These are phyloP conservation scores for Drosophila orosa DNA, from an alignment of 1,140 invertebrate genomes.

Conservation along the genomic window DNA sequence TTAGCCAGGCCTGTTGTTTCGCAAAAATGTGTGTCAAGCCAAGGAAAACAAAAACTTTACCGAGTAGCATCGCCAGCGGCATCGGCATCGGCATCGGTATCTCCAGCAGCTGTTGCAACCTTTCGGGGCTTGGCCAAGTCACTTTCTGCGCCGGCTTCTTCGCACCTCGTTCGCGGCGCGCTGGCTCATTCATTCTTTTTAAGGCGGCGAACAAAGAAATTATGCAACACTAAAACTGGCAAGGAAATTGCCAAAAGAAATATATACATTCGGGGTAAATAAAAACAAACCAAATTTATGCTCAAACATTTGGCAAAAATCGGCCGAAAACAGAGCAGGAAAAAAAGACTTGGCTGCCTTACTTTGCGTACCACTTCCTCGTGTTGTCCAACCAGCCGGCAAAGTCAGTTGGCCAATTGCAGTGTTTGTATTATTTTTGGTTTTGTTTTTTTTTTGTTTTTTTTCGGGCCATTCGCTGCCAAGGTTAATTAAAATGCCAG, in stretches of 20 bases:
- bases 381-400: constrained; percentile 76
- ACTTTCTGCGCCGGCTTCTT: constrained; percentile 40
- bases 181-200: constrained; percentile 63
- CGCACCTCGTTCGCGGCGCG: constrained; percentile 41
- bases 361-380: constrained; percentile 76
- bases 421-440: constrained; percentile 63
- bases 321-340: constrained; percentile 45
- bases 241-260: constrained; percentile 63
- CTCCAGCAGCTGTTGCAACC: constrained; percentile 57
- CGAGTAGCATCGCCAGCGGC: constrained; percentile 28
- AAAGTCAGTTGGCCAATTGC: constrained; percentile 79
- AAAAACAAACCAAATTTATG: constrained; percentile 58
- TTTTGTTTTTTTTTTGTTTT: constrained; percentile 55
- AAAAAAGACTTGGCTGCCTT: constrained; percentile 73
- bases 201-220: constrained; percentile 26
- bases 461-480: constrained; percentile 72
- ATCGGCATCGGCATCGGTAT: constrained; percentile 7
- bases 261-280: constrained; percentile 4
- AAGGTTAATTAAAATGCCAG: constrained; percentile 82
- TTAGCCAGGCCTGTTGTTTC: constrained; percentile 44
- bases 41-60: constrained; percentile 64
- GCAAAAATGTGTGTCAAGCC: constrained; percentile 67
- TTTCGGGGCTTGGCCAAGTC: constrained; percentile 23
- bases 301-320: constrained; percentile 52
- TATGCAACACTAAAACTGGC: constrained; percentile 34